phyloP scores from a whole-genome alignment of 1,140 invertebrate species.

The Camponotus pennsylvanicus region DNA sequence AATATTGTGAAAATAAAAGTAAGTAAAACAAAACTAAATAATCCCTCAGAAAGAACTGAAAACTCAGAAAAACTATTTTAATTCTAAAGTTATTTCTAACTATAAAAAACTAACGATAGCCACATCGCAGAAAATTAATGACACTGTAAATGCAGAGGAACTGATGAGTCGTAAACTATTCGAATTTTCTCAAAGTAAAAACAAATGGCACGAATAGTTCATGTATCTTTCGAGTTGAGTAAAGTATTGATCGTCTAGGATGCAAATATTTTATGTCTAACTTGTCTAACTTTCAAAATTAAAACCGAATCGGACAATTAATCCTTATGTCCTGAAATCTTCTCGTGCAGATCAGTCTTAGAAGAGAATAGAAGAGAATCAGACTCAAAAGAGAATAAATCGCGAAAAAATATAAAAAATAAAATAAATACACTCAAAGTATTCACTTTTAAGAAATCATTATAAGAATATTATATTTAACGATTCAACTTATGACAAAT shows the following conservation, averaged over 20 bases:
- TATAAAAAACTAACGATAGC: conserved; percentile 55
- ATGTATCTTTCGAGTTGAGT: conserved; percentile 24
- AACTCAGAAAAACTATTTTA: neutral
- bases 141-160: conserved; percentile 27
- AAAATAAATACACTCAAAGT: conserved; percentile 25
- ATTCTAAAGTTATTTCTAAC: conserved; percentile 39
- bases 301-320: conserved; percentile 28
- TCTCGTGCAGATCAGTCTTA: neutral
- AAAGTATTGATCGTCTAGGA: conserved; percentile 29
- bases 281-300: conserved; percentile 49
- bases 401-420: neutral
- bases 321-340: conserved; percentile 19
- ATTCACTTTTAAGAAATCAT: conserved; percentile 19
- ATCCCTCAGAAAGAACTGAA: conserved; percentile 29
- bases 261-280: conserved; percentile 44
- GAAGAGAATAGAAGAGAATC: too few relatives aligned
- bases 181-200: conserved; percentile 25
- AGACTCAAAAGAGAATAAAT: neutral
- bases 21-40: conserved; percentile 60
- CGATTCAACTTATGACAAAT: conserved; percentile 58
- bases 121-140: neutral
- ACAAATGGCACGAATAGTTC: conserved; percentile 21
- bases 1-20: conserved; percentile 60
- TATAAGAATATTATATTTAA: conserved; percentile 25
- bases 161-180: conserved; percentile 31